Conservation (phyloP, 2,113 vertebrate genomes). For the Tragulus kanchil region DNA sequence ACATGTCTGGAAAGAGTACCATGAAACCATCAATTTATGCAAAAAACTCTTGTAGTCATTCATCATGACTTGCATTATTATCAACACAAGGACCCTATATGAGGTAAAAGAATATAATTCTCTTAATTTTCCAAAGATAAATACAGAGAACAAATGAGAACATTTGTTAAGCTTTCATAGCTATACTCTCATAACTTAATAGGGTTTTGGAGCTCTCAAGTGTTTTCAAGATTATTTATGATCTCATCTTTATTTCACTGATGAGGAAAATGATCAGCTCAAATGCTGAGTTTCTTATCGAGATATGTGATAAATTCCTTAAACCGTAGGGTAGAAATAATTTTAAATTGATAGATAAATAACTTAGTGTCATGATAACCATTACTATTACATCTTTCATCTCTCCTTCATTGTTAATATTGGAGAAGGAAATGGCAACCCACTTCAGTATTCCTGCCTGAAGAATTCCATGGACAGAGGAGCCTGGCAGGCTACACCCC, state of each 20-base stretch:
- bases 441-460: background rate
- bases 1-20: slow-evolving; percentile 64
- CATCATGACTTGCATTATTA: slow-evolving; percentile 33
- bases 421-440: background rate
- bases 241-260: background rate
- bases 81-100: background rate
- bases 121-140: background rate
- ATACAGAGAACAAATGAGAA: slow-evolving; percentile 1
- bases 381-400: background rate
- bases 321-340: background rate
- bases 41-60: slow-evolving; percentile 52
- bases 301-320: background rate
- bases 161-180: background rate
- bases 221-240: background rate
- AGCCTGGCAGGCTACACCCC: background rate
- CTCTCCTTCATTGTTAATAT: background rate
- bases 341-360: background rate
- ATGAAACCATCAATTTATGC: slow-evolving; percentile 75
- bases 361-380: background rate
- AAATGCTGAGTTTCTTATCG: background rate
- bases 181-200: background rate
- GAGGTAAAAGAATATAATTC: background rate
- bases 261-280: background rate
- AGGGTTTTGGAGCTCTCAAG: background rate
- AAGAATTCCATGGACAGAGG: background rate